Conservation (phyloP, 2,113 vertebrate species). For the Oryctolagus cuniculus region DNA sequence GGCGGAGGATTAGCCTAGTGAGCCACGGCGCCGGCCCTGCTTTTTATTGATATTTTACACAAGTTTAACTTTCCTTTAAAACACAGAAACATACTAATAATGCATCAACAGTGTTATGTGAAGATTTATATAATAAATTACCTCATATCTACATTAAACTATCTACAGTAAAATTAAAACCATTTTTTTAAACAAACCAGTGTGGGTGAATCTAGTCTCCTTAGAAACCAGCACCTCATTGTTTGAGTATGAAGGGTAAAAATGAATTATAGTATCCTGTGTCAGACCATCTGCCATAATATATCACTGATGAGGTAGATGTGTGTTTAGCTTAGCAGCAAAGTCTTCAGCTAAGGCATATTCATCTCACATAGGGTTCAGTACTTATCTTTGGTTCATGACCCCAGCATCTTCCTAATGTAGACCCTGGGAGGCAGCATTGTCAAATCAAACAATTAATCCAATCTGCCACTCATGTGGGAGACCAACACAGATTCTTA, state of each 20-base stretch:
- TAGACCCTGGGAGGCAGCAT: no score
- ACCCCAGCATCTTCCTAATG: no score
- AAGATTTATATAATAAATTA: neutral
- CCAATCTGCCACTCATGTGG: no score
- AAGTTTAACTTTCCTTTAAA: neutral
- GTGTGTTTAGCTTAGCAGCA: no score
- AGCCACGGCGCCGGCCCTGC: no score
- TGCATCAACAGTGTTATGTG: neutral
- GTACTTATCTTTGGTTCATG: no score
- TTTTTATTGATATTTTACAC: neutral
- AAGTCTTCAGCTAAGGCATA: no score
- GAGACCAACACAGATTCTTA: no score
- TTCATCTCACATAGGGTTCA: no score
- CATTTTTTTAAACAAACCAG: neutral
- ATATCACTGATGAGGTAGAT: neutral
- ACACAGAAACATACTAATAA: neutral
- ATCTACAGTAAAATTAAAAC: neutral
- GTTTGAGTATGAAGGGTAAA: neutral
- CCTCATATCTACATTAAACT: neutral
- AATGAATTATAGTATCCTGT: neutral
- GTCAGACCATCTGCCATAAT: neutral
- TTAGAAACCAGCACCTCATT: neutral
- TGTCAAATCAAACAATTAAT: no score
- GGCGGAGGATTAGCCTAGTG: no score
- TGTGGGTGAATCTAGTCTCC: neutral